Base-by-base conservation (phyloP, 2,113 vertebrate genomes). In the Narcine bancroftii region DNA sequence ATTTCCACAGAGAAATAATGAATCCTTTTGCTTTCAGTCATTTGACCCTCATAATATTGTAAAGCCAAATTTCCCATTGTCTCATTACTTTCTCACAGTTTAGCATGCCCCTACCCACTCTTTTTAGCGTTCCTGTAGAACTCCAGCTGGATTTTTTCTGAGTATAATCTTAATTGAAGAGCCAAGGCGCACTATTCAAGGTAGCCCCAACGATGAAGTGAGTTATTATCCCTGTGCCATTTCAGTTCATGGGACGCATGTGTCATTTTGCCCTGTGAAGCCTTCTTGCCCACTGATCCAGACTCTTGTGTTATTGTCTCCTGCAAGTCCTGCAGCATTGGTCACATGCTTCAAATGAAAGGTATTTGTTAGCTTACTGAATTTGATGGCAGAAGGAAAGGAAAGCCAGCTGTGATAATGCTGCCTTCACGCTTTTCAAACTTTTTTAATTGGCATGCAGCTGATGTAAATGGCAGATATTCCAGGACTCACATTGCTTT, bases 371-470 rank as follows among this genome's bases (percentile, higher is more conserved):
- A 15, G 36, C 56, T 56, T 50, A 50, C 45, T 75, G n/a, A 39
- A 39, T 39, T 39, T 85, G 81, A 53, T n/a, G 50, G 29, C 26
- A 56, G 76, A 19, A n/a, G 26, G 29, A 56, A n/a, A 85, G 79
- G 50, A 56, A 85, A 85, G 21, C 81, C 81, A 85, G 33, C 77
- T 81, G 45, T 85, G 81, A 56, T 56, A 85, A 56, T 85, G 53
- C 13, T 19, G 36, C 36, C 53, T 87, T 87, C 33, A 87, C 50
- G 36, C 50, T 21, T 60, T 36, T 21, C 53, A 60, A 87, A 33
- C 81, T 60, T 87, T 69, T 87, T 85, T 87, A 87, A 87, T 60
- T 60, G 81, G 81, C 17, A 21, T 33, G 60, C n/a, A 83, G 47
- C 47, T 53, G 79, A 53, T 53, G 50, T 87, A 87, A 60, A 60